Percentiles rank a stretch among this genome's conserved stretches.
phyloP scores from a whole-genome alignment of 2,888 invertebrate species.

The Lycocerus yunnanus region DNA sequence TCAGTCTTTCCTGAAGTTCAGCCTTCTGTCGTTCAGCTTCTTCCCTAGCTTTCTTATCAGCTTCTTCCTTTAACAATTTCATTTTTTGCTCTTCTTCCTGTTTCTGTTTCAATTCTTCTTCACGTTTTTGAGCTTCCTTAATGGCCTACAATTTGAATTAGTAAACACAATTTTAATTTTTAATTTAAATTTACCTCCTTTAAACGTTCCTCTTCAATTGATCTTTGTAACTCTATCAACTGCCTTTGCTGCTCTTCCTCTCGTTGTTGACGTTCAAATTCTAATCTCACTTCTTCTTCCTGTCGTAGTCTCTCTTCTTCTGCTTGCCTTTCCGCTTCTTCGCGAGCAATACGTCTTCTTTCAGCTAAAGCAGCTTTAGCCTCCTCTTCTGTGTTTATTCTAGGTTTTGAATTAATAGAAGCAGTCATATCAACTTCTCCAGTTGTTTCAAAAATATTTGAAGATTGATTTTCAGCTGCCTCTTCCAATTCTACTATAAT shows the following conservation, averaged over 20 bases:
- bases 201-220: slow-evolving; percentile 84
- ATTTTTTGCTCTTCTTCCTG: slow-evolving; percentile 68
- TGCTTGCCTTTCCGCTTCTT: slow-evolving; percentile 90
- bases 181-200: slow-evolving; percentile 65
- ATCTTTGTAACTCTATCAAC: slow-evolving; percentile 78
- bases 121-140: slow-evolving; percentile 73
- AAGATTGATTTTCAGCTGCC: slow-evolving; percentile 29
- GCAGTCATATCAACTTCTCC: slow-evolving; percentile 55
- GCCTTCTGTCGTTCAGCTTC: slow-evolving; percentile 82
- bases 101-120: slow-evolving; percentile 76
- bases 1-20: slow-evolving; percentile 81
- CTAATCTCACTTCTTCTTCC: slow-evolving; percentile 74
- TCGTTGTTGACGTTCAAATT: slow-evolving; percentile 69
- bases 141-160: slow-evolving; percentile 56
- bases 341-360: slow-evolving; percentile 82
- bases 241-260: slow-evolving; percentile 86
- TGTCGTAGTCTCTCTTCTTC: slow-evolving; percentile 77
- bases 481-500: slow-evolving; percentile 4
- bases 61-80: slow-evolving; percentile 73
- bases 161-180: neutral
- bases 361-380: slow-evolving; percentile 94
- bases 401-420: slow-evolving; percentile 68
- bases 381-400: slow-evolving; percentile 88
- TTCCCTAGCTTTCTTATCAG: slow-evolving; percentile 79
- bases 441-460: slow-evolving; percentile 22